Percentiles rank a stretch among this genome's conserved stretches.
Evolutionary conservation across 2,797 vertebrate genomes (phyloP).

Genomic region (Artibeus jamaicensis): DNA sequence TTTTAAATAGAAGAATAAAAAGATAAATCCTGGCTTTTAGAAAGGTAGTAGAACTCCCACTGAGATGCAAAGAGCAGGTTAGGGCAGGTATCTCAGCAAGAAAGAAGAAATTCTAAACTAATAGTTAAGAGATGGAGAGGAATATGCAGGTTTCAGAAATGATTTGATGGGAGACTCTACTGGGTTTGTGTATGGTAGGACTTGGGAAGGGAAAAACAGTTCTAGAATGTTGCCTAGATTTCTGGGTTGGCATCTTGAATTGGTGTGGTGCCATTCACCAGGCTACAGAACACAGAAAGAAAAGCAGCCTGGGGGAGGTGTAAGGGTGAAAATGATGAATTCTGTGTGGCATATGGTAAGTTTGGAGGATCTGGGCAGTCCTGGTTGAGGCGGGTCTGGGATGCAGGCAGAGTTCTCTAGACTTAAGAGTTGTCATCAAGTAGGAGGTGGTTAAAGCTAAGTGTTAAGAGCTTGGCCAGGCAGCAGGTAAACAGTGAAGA

Average conservation of each 20-base stretch:
- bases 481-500: neutral
- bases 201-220: neutral
- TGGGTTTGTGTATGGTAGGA: neutral
- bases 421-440: neutral
- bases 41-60: neutral
- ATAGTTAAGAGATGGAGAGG: neutral
- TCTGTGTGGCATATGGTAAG: neutral
- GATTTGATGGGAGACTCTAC: neutral
- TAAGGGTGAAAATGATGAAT: neutral
- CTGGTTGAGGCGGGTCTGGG: neutral
- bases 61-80: neutral
- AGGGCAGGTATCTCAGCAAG: neutral
- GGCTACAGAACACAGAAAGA: neutral
- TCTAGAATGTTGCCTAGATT: neutral
- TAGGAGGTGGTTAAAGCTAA: neutral
- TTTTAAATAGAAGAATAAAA: neutral
- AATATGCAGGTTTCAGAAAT: neutral
- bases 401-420: neutral
- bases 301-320: neutral
- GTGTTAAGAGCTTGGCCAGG: neutral
- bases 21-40: neutral
- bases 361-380: neutral
- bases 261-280: neutral
- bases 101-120: neutral
- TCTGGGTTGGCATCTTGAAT: neutral